Percentiles rank a stretch among this genome's conserved stretches.
phyloP scores from a whole-genome alignment of 2,888 invertebrate genomes.

The Rosalia funebris region DNA sequence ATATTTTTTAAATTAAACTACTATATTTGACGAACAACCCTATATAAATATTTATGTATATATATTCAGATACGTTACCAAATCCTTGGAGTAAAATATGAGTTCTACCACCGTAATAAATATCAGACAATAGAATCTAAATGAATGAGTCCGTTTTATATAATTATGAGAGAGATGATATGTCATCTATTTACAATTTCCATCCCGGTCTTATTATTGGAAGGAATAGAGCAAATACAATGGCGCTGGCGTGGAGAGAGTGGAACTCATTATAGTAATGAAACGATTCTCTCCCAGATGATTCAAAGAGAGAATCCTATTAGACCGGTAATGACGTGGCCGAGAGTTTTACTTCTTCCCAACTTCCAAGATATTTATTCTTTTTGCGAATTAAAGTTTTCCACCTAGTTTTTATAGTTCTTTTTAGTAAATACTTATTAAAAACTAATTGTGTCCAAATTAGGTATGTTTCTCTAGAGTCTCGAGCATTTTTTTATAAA shows the following conservation, averaged over 20 bases:
- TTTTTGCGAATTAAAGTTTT: constrained; percentile 40
- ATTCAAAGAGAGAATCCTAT: constrained; percentile 57
- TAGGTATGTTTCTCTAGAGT: constrained; percentile 25
- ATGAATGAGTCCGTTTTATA: constrained; percentile 36
- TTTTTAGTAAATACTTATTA: constrained; percentile 31
- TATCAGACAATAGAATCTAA: neutral
- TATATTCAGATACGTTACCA: no score
- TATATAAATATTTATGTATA: no score
- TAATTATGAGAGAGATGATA: constrained; percentile 50
- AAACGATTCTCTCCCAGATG: constrained; percentile 56
- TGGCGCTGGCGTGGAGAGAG: constrained; percentile 50
- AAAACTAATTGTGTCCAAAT: constrained; percentile 37
- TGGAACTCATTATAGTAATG: constrained; percentile 57
- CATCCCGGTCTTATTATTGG: constrained; percentile 55
- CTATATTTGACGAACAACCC: no score
- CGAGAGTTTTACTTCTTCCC: constrained; percentile 39
- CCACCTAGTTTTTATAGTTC: constrained; percentile 35
- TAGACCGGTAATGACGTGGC: constrained; percentile 55
- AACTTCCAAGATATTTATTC: constrained; percentile 37
- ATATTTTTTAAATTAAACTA: no score
- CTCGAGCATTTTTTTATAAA: no score
- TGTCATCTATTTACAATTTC: constrained; percentile 57
- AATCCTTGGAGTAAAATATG: no score
- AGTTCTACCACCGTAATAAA: neutral
- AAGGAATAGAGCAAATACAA: constrained; percentile 55